Percentiles rank a stretch among this genome's conserved stretches.
Conservation (phyloP, 2,888 invertebrate genomes). For the Yponomeuta malinellus region DNA sequence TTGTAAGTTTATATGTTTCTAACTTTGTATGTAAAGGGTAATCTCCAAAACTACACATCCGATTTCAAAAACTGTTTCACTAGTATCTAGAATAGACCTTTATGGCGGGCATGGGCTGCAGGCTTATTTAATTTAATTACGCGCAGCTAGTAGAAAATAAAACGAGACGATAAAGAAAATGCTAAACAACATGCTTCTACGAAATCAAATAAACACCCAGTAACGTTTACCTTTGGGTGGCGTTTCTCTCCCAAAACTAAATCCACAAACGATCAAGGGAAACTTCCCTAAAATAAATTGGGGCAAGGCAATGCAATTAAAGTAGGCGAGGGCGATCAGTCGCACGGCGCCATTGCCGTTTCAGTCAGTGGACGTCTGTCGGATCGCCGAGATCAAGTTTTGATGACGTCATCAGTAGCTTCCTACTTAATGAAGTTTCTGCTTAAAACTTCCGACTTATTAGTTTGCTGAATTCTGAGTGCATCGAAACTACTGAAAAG, state of each 20-base stretch:
- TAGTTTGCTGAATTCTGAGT: too few relatives aligned
- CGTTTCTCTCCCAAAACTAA: not conserved
- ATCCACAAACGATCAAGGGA: slow-evolving; percentile 5
- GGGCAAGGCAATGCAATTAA: slow-evolving; percentile 50
- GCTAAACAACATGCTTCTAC: not conserved
- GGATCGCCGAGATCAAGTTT: slow-evolving; percentile 39
- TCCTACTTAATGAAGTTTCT: not conserved
- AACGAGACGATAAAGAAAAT: not conserved
- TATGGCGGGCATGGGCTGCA: too few relatives aligned
- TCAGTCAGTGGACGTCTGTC: not conserved
- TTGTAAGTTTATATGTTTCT: too few relatives aligned
- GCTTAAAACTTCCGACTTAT: too few relatives aligned
- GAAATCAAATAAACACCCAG: not conserved
- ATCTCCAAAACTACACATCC: too few relatives aligned
- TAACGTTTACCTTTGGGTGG: too few relatives aligned
- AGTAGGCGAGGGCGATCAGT: slow-evolving; percentile 30
- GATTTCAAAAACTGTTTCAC: too few relatives aligned
- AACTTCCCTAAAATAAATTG: slow-evolving; percentile 33
- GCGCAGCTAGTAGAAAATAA: too few relatives aligned
- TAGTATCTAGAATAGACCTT: too few relatives aligned
- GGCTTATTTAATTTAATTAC: too few relatives aligned
- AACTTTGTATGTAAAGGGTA: too few relatives aligned
- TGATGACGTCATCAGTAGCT: slow-evolving; percentile 39
- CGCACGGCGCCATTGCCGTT: slow-evolving; percentile 4
- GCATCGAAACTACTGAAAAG: too few relatives aligned